Percentiles rank a stretch among this genome's conserved stretches.
phyloP scores from a whole-genome alignment of 2,888 invertebrate genomes.

The Crocallis elinguaria region DNA sequence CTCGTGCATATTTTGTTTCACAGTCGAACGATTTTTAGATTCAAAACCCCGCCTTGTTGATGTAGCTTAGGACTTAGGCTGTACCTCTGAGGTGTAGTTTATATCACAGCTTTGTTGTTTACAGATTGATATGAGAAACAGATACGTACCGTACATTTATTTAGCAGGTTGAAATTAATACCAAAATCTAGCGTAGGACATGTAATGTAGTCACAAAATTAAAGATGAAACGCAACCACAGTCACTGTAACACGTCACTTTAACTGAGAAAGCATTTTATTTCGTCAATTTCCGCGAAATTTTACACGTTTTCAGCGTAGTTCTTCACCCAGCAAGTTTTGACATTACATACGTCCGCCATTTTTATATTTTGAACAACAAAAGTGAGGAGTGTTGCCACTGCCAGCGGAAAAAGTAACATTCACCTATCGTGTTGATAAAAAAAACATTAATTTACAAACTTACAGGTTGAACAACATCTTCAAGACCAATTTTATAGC shows the following conservation, averaged over 20 bases:
- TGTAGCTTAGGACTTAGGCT: neutral
- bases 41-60: neutral
- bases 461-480: too few relatives aligned
- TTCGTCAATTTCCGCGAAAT: conserved; percentile 50
- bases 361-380: conserved; percentile 74
- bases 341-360: conserved; percentile 77
- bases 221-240: conserved; percentile 44
- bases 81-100: conserved; percentile 7
- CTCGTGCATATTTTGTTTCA: neutral
- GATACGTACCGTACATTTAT: conserved; percentile 77
- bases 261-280: conserved; percentile 41
- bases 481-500: too few relatives aligned
- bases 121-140: conserved; percentile 38
- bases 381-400: conserved; percentile 66
- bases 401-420: conserved; percentile 47
- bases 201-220: conserved; percentile 45
- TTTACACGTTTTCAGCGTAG: conserved; percentile 68
- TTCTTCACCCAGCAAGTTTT: conserved; percentile 69
- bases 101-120: conserved; percentile 6
- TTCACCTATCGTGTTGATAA: neutral
- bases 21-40: neutral
- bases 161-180: conserved; percentile 52
- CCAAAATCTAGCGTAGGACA: conserved; percentile 50
- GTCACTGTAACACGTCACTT: conserved; percentile 58
- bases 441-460: too few relatives aligned